These are phyloP conservation scores for Trichonephila inaurata DNA, from an alignment of 1,140 invertebrate genomes.

Conservation along the genomic window DNA sequence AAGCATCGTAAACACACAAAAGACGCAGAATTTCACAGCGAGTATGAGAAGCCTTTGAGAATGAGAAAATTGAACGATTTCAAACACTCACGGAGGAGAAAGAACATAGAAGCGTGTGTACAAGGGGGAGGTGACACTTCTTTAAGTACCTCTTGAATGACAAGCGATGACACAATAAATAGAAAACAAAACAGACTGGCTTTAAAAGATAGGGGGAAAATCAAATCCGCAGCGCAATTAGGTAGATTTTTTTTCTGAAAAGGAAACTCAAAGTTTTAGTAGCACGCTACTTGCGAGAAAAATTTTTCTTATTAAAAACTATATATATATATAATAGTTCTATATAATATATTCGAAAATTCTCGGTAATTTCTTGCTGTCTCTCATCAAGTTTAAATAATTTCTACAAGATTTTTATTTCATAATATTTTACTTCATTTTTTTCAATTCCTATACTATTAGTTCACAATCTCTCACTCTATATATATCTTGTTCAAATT, in stretches of 20 bases:
- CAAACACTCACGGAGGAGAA: conserved; percentile 33
- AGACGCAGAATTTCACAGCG: conserved; percentile 68
- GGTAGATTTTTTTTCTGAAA: background rate
- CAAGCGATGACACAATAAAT: conserved; percentile 51
- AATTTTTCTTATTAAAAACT: too few species aligned
- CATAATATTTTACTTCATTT: too few species aligned
- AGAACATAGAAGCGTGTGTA: background rate
- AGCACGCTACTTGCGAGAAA: too few species aligned
- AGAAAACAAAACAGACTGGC: background rate
- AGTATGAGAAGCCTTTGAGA: conserved; percentile 28
- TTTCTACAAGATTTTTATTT: too few species aligned
- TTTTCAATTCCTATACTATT: too few species aligned
- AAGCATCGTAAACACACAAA: conserved; percentile 58
- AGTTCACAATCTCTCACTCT: too few species aligned
- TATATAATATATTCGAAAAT: too few species aligned
- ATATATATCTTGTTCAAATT: too few species aligned
- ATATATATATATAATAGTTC: too few species aligned
- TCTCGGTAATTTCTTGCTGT: too few species aligned
- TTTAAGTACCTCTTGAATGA: conserved; percentile 6
- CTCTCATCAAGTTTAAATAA: too few species aligned
- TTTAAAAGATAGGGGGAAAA: background rate
- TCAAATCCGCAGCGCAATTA: conserved; percentile 38
- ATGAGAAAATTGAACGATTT: conserved; percentile 50
- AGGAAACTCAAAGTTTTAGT: too few species aligned
- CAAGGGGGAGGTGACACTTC: background rate